Evolutionary conservation across 2,888 invertebrate genomes (phyloP).

Genomic region (Leptopilina myrica): DNA sequence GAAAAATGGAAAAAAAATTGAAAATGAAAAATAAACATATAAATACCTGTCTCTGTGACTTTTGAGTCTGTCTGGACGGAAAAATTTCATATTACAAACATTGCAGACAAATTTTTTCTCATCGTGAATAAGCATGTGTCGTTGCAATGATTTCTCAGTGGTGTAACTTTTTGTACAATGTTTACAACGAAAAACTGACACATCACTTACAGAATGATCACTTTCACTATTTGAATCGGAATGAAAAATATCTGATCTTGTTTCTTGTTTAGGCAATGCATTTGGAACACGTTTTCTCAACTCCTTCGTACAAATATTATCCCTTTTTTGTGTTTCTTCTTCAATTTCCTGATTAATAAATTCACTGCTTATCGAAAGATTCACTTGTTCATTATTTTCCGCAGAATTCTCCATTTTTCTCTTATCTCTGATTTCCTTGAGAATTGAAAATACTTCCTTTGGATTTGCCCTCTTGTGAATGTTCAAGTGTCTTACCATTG

Average conservation of each 20-base stretch:
- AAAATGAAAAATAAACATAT: neutral
- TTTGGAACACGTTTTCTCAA: slow-evolving; percentile 23
- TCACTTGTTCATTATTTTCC: slow-evolving; percentile 33
- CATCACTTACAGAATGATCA: slow-evolving; percentile 31
- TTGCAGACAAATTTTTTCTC: slow-evolving; percentile 62
- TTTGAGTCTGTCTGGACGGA: slow-evolving; percentile 61
- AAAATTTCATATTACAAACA: slow-evolving; percentile 66
- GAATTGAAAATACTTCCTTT: slow-evolving; percentile 66
- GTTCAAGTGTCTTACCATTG: slow-evolving; percentile 70
- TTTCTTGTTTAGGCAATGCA: slow-evolving; percentile 2
- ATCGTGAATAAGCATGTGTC: slow-evolving; percentile 56
- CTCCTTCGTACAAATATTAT: slow-evolving; percentile 24
- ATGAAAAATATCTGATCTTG: neutral
- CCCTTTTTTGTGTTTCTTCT: slow-evolving; percentile 22
- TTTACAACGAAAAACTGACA: slow-evolving; percentile 53
- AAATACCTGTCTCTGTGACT: slow-evolving; percentile 59
- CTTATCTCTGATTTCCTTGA: slow-evolving; percentile 67
- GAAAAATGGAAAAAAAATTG: neutral
- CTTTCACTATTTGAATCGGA: slow-evolving; percentile 42
- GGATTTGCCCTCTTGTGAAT: slow-evolving; percentile 68
- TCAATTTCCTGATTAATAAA: neutral
- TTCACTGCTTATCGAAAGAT: neutral
- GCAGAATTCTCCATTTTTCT: slow-evolving; percentile 58
- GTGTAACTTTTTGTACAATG: slow-evolving; percentile 57
- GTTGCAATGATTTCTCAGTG: slow-evolving; percentile 57